Base-by-base conservation (phyloP, 1,140 invertebrate genomes). In the Stratiolaelaps scimitus region DNA sequence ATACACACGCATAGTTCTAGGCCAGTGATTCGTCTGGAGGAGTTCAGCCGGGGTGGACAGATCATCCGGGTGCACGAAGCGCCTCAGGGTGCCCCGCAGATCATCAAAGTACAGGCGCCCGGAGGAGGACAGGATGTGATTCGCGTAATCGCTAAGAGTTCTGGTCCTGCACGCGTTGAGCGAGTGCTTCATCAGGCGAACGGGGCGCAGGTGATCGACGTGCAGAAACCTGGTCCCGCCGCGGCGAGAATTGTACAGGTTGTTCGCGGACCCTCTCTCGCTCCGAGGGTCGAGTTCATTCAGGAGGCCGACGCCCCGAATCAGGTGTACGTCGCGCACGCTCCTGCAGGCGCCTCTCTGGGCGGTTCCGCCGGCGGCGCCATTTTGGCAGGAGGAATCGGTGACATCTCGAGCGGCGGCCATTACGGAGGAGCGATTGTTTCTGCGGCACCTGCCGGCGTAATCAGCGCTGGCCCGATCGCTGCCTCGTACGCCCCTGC, bases 1-100 rank as follows among this genome's bases (percentile, higher is more conserved):
- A 60, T 60, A 2, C 53, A 60, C 34, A 60, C 53, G 15, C 15
- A 26, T 4, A 29, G 26, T 26, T 15, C 26, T 20, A 26, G 53
- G 15, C 53, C 26, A 60, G 53, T 34, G 13, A 60, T 60, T 26
- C 53, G 53, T 26, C 26, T 60, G 15, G 53, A 60, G 23, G 53
- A 60, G 34, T n/a, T 60, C 23, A 26, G 34, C 15, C 26, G 26
- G 26, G 53, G 53, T 20, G 53, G 34, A 26, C 53, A 60, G 34
- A 34, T 60, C 26, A 60, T 60, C 20, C 53, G 53, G n/a, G 53
- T 60, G 53, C 53, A 60, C 23, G 53, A 60, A 26, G 53, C 53
- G 6, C 53, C 53, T 23, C 53, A 60, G 53, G 53, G 17, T 5
- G 15, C 26, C 26, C 53, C 53, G 15, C 53, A 60, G 53, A 23